Percentiles rank a stretch among this genome's conserved stretches.
These are phyloP conservation scores for Prosopocoilus inquinatus DNA, from an alignment of 2,888 invertebrate species.

Conservation along the genomic window DNA sequence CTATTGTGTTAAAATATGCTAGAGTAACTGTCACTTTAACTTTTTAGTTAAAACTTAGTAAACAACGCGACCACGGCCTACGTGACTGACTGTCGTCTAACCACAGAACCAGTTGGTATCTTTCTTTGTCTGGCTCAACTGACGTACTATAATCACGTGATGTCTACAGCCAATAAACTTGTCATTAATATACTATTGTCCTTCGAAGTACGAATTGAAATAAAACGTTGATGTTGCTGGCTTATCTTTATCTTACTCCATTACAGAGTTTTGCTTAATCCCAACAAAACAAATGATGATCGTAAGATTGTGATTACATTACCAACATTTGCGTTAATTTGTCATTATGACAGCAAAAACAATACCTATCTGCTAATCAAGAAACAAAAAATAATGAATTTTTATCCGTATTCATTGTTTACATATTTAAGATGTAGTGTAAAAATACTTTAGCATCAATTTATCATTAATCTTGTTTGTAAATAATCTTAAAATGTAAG, in stretches of 20 bases:
- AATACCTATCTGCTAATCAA: no score
- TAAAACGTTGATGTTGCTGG: conserved; percentile 10
- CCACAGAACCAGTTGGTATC: conserved; percentile 34
- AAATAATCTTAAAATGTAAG: no score
- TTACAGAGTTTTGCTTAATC: background rate
- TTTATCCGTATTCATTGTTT: no score
- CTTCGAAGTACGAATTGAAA: conserved; percentile 19
- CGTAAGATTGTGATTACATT: no score
- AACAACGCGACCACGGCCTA: conserved; percentile 29
- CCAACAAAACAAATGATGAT: no score
- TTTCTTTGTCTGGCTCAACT: conserved; percentile 33
- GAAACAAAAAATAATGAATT: no score
- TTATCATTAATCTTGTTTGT: no score
- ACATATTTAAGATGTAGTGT: no score
- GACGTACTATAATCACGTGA: conserved; percentile 32
- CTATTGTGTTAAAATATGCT: conserved; percentile 3
- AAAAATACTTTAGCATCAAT: no score
- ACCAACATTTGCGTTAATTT: no score
- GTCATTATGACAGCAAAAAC: no score
- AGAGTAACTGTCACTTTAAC: background rate
- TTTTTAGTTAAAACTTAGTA: conserved; percentile 8
- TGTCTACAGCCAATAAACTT: conserved; percentile 18
- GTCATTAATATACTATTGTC: conserved; percentile 6
- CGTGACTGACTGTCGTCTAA: conserved; percentile 37
- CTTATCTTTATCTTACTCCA: conserved; percentile 13